These are phyloP conservation scores for Darevskia nairensis DNA, from an alignment of 2,797 vertebrate species.

Conservation along the genomic window DNA sequence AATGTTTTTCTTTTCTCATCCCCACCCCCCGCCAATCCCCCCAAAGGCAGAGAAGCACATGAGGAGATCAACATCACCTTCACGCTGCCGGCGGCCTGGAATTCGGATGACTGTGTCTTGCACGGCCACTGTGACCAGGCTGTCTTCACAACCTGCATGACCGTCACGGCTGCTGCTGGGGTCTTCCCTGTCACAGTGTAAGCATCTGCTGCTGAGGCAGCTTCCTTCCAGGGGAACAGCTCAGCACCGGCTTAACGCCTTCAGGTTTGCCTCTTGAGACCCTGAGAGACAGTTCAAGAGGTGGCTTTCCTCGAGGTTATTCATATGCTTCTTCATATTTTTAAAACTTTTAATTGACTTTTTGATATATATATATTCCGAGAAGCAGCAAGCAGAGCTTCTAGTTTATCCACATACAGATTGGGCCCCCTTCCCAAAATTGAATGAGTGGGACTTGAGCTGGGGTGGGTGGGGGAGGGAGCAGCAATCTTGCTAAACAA, in stretches of 20 bases:
- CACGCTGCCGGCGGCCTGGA: constrained; percentile 94
- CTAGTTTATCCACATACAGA: neutral
- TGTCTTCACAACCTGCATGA: constrained; percentile 97
- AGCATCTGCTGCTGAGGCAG: constrained; percentile 70
- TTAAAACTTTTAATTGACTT: neutral
- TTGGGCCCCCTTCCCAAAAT: neutral
- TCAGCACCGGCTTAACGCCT: neutral
- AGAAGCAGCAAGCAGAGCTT: neutral
- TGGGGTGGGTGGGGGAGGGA: no score
- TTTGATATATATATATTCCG: neutral
- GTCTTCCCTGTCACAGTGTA: constrained; percentile 98
- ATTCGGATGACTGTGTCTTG: constrained; percentile 93
- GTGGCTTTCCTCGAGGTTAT: no score
- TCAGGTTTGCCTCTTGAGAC: neutral
- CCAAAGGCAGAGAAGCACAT: constrained; percentile 92
- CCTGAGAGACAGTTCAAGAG: neutral
- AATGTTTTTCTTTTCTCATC: constrained; percentile 2
- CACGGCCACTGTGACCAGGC: constrained; percentile 97
- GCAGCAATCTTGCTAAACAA: neutral
- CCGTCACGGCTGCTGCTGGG: constrained; percentile 88
- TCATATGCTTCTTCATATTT: no score
- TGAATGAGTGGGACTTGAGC: neutral
- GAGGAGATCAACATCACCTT: constrained; percentile 99
- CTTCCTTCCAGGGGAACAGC: neutral
- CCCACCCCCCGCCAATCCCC: neutral